phyloP scores from a whole-genome alignment of 2,888 invertebrate genomes.

The Barypeithes pellucidus region DNA sequence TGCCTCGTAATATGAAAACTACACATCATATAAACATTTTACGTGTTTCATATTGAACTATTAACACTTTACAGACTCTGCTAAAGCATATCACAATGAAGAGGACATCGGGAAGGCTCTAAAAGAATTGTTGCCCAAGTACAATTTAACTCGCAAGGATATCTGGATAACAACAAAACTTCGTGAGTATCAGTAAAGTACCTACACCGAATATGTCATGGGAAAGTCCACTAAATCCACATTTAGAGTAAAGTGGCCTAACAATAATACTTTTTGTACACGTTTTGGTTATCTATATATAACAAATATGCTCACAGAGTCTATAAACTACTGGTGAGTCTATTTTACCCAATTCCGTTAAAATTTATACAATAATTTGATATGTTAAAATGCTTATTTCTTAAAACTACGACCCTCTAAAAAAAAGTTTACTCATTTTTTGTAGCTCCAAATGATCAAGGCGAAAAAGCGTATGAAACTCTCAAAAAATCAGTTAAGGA shows the following conservation, averaged over 20 bases:
- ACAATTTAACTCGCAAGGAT: conserved; percentile 79
- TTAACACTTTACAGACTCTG: conserved; percentile 82
- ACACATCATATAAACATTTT: conserved; percentile 45
- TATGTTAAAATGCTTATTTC: too few relatives aligned
- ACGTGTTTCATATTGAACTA: conserved; percentile 60
- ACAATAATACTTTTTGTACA: too few relatives aligned
- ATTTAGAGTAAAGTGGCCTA: too few relatives aligned
- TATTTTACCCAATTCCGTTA: too few relatives aligned
- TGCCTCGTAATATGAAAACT: too few relatives aligned
- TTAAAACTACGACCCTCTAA: too few relatives aligned
- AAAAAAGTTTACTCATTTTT: conserved; percentile 16
- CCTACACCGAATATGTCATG: too few relatives aligned
- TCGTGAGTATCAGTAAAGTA: conserved; percentile 75
- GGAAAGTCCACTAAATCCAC: neutral
- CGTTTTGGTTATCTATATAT: too few relatives aligned
- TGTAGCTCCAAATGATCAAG: conserved; percentile 24
- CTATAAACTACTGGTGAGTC: too few relatives aligned
- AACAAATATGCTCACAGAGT: too few relatives aligned
- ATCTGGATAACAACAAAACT: conserved; percentile 88
- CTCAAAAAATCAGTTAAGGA: conserved; percentile 76
- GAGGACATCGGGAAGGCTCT: conserved; percentile 79
- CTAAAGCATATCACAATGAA: conserved; percentile 85
- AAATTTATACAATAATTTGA: too few relatives aligned
- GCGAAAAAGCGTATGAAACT: conserved; percentile 66
- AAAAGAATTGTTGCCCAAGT: conserved; percentile 77